phyloP scores from a whole-genome alignment of 2,797 vertebrate genomes.

The Scolopax bukidnonensis region DNA sequence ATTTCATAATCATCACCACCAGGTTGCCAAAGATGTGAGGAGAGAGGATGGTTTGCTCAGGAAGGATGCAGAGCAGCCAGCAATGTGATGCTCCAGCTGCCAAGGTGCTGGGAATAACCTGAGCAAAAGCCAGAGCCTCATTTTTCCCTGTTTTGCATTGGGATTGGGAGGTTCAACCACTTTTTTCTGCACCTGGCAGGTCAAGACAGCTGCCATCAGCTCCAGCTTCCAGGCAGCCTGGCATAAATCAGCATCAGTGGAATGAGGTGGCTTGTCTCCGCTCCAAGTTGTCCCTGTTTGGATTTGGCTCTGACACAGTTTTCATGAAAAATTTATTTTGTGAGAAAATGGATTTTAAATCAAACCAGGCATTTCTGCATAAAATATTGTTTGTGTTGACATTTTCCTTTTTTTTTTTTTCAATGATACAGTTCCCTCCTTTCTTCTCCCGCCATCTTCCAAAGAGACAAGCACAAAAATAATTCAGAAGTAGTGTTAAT shows the following conservation, averaged over 20 bases:
- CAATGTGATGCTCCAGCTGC: background rate
- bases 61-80: background rate
- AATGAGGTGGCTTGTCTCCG: background rate
- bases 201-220: slow-evolving; percentile 23
- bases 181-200: background rate
- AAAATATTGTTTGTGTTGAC: slow-evolving; percentile 44
- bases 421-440: background rate
- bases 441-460: slow-evolving; percentile 34
- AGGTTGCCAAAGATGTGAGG: background rate
- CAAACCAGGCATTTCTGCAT: slow-evolving; percentile 38
- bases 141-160: background rate
- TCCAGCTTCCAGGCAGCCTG: background rate
- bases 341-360: slow-evolving; percentile 56
- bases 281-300: slow-evolving; percentile 33
- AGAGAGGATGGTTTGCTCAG: background rate
- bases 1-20: background rate
- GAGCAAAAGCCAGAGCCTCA: background rate
- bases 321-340: slow-evolving; percentile 57
- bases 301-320: slow-evolving; percentile 32
- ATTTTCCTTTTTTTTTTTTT: slow-evolving; percentile 8
- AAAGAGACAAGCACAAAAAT: slow-evolving; percentile 43
- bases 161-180: background rate
- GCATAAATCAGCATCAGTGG: slow-evolving; percentile 3
- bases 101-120: background rate
- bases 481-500: slow-evolving; percentile 52